These are phyloP conservation scores for Melinaea menophilus DNA, from an alignment of 2,888 invertebrate species.

Conservation along the genomic window DNA sequence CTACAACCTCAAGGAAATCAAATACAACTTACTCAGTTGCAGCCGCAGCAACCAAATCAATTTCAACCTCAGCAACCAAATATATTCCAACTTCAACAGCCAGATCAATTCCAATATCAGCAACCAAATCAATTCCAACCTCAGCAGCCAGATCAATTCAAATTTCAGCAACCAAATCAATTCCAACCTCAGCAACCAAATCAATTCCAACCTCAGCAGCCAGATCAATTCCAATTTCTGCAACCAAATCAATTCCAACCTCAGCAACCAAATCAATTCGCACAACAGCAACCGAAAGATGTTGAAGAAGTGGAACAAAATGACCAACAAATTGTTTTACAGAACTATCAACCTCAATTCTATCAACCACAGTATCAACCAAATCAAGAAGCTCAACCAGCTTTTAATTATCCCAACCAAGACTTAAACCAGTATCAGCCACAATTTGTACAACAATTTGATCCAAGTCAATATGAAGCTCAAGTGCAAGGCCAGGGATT, in stretches of 20 bases:
- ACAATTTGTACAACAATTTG: conserved; percentile 24
- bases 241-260: conserved; percentile 6
- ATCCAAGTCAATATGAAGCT: conserved; percentile 28
- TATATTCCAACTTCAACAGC: conserved; percentile 22
- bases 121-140: conserved; percentile 27
- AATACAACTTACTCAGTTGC: conserved; percentile 23
- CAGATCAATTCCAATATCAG: conserved; percentile 23
- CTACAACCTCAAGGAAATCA: conserved; percentile 38
- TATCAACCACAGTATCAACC: conserved; percentile 33
- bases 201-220: conserved; percentile 36
- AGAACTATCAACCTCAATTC: conserved; percentile 38
- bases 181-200: conserved; percentile 27
- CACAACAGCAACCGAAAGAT: conserved; percentile 26
- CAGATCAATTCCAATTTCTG: conserved; percentile 23
- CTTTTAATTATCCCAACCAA: conserved; percentile 40
- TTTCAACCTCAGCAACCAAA: conserved; percentile 18
- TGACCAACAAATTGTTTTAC: conserved; percentile 31
- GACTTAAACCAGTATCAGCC: conserved; percentile 35
- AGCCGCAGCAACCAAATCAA: conserved; percentile 10
- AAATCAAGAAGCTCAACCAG: conserved; percentile 30
- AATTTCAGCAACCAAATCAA: conserved; percentile 28
- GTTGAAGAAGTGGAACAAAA: conserved; percentile 31
- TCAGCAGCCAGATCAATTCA: conserved; percentile 16
- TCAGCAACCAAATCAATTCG: conserved; percentile 17
- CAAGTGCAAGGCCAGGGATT: conserved; percentile 36